Percentiles rank a stretch among this genome's conserved stretches.
phyloP scores from a whole-genome alignment of 2,113 vertebrate genomes.

The Felis chaus region DNA sequence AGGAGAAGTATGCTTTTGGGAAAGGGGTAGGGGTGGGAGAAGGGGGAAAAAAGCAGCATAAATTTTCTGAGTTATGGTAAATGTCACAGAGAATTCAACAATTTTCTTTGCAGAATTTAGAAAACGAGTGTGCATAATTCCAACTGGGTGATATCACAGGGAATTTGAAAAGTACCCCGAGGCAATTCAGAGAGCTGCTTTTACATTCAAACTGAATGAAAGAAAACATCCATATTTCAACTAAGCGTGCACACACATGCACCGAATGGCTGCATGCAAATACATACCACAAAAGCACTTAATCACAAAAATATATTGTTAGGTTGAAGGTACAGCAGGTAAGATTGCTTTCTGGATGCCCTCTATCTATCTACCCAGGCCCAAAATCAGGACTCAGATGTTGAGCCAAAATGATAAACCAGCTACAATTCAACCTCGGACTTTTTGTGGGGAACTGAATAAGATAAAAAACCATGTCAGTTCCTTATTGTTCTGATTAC shows the following conservation, averaged over 20 bases:
- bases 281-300: neutral
- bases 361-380: neutral
- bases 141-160: conserved; percentile 57
- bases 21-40: neutral
- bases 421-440: neutral
- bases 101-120: conserved; percentile 75
- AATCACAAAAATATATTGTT: conserved; percentile 59
- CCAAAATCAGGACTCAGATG: neutral
- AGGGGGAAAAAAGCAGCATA: neutral
- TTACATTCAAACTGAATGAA: conserved; percentile 61
- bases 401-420: neutral
- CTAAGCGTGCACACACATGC: neutral
- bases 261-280: neutral
- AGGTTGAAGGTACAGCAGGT: neutral
- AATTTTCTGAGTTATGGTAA: conserved; percentile 61
- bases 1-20: conserved; percentile 52
- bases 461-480: neutral
- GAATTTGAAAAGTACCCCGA: conserved; percentile 58
- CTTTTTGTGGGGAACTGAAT: neutral
- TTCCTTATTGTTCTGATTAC: neutral
- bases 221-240: conserved; percentile 68
- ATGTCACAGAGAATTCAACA: conserved; percentile 65
- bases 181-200: conserved; percentile 55
- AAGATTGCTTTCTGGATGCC: conserved; percentile 30
- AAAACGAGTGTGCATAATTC: conserved; percentile 65